Evolutionary conservation across 1,140 invertebrate species (phyloP).

Genomic region (Drosophila pseudoananassae): DNA sequence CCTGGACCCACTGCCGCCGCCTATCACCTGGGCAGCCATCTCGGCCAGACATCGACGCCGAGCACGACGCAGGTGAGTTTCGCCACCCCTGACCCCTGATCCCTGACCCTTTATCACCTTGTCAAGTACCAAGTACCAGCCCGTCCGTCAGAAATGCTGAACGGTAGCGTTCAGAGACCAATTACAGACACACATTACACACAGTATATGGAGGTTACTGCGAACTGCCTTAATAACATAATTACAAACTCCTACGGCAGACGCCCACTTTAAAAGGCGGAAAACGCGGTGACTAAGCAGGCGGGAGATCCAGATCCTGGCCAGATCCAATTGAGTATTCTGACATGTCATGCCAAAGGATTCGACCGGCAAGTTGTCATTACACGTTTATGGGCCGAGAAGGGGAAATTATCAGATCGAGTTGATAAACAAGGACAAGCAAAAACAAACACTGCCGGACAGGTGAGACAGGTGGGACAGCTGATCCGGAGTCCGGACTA

Average conservation of each 20-base stretch:
- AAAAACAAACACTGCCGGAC: constrained; percentile 46
- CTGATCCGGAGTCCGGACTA: constrained; percentile 10
- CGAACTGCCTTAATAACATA: constrained; percentile 73
- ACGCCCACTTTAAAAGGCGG: constrained; percentile 81
- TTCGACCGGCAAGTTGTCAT: constrained; percentile 66
- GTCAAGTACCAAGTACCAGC: constrained; percentile 29
- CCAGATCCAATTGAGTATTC: constrained; percentile 42
- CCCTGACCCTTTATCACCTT: neutral
- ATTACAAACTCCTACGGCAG: constrained; percentile 71
- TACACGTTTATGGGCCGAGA: constrained; percentile 58
- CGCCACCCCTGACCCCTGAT: constrained; percentile 5
- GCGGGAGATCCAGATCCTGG: constrained; percentile 51
- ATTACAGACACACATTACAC: constrained; percentile 48
- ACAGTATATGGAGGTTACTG: constrained; percentile 31
- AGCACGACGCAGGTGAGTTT: constrained; percentile 83
- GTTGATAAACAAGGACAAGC: constrained; percentile 59
- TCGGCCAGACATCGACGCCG: constrained; percentile 81
- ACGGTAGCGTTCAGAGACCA: constrained; percentile 69
- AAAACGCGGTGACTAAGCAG: constrained; percentile 74
- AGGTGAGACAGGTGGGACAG: constrained; percentile 30
- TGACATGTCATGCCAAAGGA: constrained; percentile 73
- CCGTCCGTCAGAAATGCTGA: constrained; percentile 41
- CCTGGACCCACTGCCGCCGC: constrained; percentile 82
- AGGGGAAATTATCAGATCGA: constrained; percentile 14
- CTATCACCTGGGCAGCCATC: constrained; percentile 84